Conservation (phyloP, 2,888 invertebrate species). For the Caenorhabditis wallacei region DNA sequence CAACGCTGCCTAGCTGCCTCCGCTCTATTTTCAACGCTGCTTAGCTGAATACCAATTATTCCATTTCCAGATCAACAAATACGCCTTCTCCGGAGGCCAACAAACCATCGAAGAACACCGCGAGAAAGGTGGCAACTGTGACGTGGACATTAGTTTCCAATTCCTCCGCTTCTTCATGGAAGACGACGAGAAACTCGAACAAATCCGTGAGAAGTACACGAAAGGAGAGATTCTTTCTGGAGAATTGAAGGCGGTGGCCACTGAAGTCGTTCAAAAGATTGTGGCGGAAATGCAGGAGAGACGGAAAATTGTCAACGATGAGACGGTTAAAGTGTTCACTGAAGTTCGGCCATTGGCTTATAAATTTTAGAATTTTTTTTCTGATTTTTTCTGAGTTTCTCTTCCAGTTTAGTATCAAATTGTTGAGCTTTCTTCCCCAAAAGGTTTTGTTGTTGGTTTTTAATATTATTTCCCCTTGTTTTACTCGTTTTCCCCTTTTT, state of each 20-base stretch:
- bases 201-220: conserved; percentile 89
- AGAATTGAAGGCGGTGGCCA: conserved; percentile 93
- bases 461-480: conserved; percentile 4
- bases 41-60: background rate
- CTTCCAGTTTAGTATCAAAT: conserved; percentile 6
- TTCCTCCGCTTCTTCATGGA: conserved; percentile 96
- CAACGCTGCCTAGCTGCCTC: background rate
- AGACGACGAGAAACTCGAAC: conserved; percentile 91
- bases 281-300: conserved; percentile 91
- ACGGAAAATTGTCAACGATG: conserved; percentile 91
- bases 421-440: conserved; percentile 4
- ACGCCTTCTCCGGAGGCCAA: conserved; percentile 98
- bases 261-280: conserved; percentile 87
- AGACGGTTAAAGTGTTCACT: conserved; percentile 91
- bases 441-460: conserved; percentile 6
- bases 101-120: conserved; percentile 93
- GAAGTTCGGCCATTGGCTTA: conserved; percentile 85
- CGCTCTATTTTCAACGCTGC: background rate
- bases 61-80: conserved; percentile 89
- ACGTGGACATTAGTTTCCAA: conserved; percentile 95
- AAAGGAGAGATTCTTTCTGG: conserved; percentile 94
- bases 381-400: background rate
- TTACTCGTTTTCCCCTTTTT: background rate
- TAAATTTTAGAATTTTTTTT: conserved; percentile 20
- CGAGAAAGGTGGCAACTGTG: conserved; percentile 93